phyloP scores from a whole-genome alignment of 2,797 vertebrate genomes.

The Rhodeus uyekii region DNA sequence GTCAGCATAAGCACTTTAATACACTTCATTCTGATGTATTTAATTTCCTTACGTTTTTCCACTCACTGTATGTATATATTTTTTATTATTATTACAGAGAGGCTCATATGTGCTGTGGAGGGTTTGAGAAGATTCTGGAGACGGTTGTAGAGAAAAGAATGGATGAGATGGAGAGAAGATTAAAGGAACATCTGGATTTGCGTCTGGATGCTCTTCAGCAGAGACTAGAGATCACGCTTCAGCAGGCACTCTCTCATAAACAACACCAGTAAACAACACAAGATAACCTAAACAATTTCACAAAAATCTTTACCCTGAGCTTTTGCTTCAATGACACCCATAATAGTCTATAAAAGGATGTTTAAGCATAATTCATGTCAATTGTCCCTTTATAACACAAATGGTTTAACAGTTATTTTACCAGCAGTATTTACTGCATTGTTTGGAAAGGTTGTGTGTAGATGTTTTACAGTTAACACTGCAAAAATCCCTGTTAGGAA shows the following conservation, averaged over 20 bases:
- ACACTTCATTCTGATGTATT: neutral
- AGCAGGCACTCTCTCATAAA: slow-evolving; percentile 55
- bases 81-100: slow-evolving; percentile 43
- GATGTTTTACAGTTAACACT: neutral
- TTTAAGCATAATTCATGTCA: neutral
- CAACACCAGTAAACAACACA: slow-evolving; percentile 22
- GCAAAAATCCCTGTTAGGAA: neutral
- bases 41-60: neutral
- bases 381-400: neutral
- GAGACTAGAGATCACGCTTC: slow-evolving; percentile 70
- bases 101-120: slow-evolving; percentile 55
- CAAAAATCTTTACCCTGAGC: neutral
- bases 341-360: neutral
- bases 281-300: neutral
- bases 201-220: slow-evolving; percentile 77
- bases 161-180: slow-evolving; percentile 75
- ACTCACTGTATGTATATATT: neutral
- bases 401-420: neutral
- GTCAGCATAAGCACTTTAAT: no score
- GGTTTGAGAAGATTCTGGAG: slow-evolving; percentile 62
- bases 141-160: slow-evolving; percentile 63
- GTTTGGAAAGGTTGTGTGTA: no score
- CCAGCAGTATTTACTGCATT: neutral
- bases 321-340: neutral
- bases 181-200: slow-evolving; percentile 76